Evolutionary conservation across 2,113 vertebrate species (phyloP).

Genomic region (Elaphurus davidianus): DNA sequence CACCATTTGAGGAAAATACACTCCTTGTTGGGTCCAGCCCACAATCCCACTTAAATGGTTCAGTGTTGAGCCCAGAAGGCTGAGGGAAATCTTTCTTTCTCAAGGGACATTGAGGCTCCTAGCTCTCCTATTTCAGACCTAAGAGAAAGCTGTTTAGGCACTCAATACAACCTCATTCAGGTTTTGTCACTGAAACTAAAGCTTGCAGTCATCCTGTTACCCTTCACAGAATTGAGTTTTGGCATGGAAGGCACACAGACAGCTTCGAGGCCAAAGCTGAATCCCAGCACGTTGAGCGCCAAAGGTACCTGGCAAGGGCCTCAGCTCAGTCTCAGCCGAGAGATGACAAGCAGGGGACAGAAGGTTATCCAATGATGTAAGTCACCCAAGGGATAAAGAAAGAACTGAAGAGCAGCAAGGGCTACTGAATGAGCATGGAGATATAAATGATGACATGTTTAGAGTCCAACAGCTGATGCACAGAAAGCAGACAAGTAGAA

Average conservation of each 20-base stretch:
- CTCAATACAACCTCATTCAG: neutral
- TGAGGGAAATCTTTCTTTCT: constrained; percentile 34
- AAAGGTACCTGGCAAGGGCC: constrained; percentile 40
- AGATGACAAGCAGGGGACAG: constrained; percentile 29
- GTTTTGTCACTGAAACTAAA: constrained; percentile 8
- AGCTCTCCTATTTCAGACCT: constrained; percentile 43
- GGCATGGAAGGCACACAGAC: neutral
- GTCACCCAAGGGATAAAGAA: constrained; percentile 50
- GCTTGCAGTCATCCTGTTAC: neutral
- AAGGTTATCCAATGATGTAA: constrained; percentile 66
- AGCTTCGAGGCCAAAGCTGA: neutral
- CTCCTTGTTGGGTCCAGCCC: constrained; percentile 14
- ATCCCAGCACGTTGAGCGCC: neutral
- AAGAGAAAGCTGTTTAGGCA: neutral
- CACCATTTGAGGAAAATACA: constrained; percentile 16
- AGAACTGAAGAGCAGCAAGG: neutral
- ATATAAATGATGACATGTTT: neutral
- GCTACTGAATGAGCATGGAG: neutral
- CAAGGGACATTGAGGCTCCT: neutral
- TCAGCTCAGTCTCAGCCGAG: constrained; percentile 47
- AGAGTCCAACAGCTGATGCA: neutral
- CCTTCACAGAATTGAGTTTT: neutral
- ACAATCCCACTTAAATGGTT: neutral
- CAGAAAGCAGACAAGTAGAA: neutral
- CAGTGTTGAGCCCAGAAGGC: constrained; percentile 34